A percentile compares a stretch with the other conserved stretches of the same genome.
Conservation (phyloP, 2,888 invertebrate genomes). For the Trachelus iudaicus region DNA sequence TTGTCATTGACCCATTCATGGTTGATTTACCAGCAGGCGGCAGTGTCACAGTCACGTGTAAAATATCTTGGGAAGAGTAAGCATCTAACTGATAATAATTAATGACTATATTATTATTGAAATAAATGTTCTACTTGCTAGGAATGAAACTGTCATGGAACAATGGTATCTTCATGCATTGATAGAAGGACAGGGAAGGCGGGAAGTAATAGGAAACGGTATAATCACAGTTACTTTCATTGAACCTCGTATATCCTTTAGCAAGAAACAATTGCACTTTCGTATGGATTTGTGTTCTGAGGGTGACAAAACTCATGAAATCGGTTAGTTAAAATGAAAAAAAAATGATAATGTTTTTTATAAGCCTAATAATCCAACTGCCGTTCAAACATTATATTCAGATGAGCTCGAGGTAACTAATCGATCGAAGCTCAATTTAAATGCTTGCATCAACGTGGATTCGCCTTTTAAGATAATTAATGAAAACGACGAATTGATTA, state of each 20-base stretch:
- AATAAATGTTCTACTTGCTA: slow-evolving; percentile 16
- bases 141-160: slow-evolving; percentile 66
- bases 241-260: slow-evolving; percentile 70
- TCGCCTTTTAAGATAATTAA: slow-evolving; percentile 66
- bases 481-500: slow-evolving; percentile 30
- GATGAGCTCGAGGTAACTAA: slow-evolving; percentile 71
- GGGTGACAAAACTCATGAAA: slow-evolving; percentile 66
- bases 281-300: slow-evolving; percentile 68
- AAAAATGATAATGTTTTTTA: slow-evolving; percentile 9
- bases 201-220: slow-evolving; percentile 68
- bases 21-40: slow-evolving; percentile 39
- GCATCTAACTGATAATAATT: slow-evolving; percentile 17
- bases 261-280: slow-evolving; percentile 67
- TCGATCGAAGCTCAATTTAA: slow-evolving; percentile 68
- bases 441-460: slow-evolving; percentile 66
- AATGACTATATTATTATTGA: slow-evolving; percentile 1
- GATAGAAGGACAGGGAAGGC: slow-evolving; percentile 69
- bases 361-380: background rate
- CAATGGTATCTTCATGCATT: slow-evolving; percentile 71
- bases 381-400: slow-evolving; percentile 45
- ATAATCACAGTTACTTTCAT: slow-evolving; percentile 70
- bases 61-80: slow-evolving; percentile 42
- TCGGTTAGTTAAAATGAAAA: slow-evolving; percentile 57
- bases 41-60: slow-evolving; percentile 32
- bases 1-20: slow-evolving; percentile 35